Evolutionary conservation across 2,888 invertebrate species (phyloP), one percentile per base, ranked within the genome.

Genomic region (Platycheirus rosarum): DNA sequence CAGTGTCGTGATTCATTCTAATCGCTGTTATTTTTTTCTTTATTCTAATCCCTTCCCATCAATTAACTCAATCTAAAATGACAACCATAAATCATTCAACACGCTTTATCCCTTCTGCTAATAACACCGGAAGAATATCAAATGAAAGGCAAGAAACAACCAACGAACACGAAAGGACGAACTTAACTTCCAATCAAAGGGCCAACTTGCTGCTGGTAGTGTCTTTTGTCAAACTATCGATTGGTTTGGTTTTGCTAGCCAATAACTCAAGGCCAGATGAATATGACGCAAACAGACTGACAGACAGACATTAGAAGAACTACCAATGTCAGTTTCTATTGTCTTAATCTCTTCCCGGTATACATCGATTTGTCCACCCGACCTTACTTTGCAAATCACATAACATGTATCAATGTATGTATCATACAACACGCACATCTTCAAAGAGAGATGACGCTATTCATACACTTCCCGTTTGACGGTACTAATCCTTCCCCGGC

Each of bases 251-350:
- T 13, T n/a, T 57, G 63, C 49, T 69, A 32, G 79, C 63, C 70
- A 80, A 70, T 75, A 66, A 65, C 70, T 80, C 70, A 80, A 80
- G 80, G 80, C 65, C 42, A 57, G 35, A 42, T 70, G 69, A 46
- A 60, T 70, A 70, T 70, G 75, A 53, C 51, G 66, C 51, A 78
- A 68, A 13, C 35, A 77, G 48, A 66, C 46, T 49, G 20, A 51
- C 16, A 35, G 18, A 53, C 7, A 53, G 32, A 51, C 9, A 49
- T n/a, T 2, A 40, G 26, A 40, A 11, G 4, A 68, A 68, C 51
- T 55, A 69, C 42, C 75, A 80, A 80, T 70, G 69, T 74, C 78
- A 74, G 48, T 51, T 51, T 51, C 23, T 6, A 62, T 78, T 68
- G 73, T 78, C 78, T 69, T 63, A 69, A 73, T 57, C 29, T 55